Evolutionary conservation across 2,888 invertebrate species (phyloP).

Genomic region (Danaus chrysippus): DNA sequence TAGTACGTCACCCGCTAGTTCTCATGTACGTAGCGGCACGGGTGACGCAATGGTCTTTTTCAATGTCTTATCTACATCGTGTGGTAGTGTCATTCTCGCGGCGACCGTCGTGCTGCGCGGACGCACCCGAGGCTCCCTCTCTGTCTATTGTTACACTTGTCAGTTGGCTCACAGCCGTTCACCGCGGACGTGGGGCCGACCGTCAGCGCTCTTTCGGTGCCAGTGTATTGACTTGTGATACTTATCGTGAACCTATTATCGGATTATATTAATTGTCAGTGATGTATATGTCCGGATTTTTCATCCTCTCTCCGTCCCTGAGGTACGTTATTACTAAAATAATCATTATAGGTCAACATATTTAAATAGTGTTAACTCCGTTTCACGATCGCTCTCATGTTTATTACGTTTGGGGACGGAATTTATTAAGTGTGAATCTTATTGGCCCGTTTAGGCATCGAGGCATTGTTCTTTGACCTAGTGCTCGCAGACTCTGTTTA

Average conservation of each 20-base stretch:
- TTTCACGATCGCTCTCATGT: conserved; percentile 42
- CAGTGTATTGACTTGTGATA: conserved; percentile 72
- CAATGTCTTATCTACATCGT: conserved; percentile 77
- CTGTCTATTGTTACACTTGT: conserved; percentile 64
- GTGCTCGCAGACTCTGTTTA: conserved; percentile 43
- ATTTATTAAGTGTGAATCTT: conserved; percentile 61
- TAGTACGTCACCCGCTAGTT: conserved; percentile 73
- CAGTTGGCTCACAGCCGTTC: conserved; percentile 58
- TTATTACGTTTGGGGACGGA: conserved; percentile 46
- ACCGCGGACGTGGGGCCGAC: conserved; percentile 71
- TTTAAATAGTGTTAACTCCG: conserved; percentile 46
- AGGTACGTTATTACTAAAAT: conserved; percentile 61
- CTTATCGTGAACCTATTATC: conserved; percentile 51
- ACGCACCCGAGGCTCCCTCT: conserved; percentile 52
- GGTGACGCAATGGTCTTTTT: conserved; percentile 78
- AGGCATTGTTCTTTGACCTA: conserved; percentile 72
- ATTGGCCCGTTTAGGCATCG: conserved; percentile 61
- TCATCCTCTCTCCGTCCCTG: conserved; percentile 66
- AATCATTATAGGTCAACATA: conserved; percentile 37
- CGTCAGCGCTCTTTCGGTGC: conserved; percentile 66
- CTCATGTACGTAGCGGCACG: conserved; percentile 72
- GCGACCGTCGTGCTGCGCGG: conserved; percentile 69
- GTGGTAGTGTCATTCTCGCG: conserved; percentile 75
- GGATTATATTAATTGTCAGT: conserved; percentile 46
- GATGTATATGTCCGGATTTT: conserved; percentile 74